Base-by-base conservation (phyloP, 2,113 vertebrate species). In the Natator depressus region DNA sequence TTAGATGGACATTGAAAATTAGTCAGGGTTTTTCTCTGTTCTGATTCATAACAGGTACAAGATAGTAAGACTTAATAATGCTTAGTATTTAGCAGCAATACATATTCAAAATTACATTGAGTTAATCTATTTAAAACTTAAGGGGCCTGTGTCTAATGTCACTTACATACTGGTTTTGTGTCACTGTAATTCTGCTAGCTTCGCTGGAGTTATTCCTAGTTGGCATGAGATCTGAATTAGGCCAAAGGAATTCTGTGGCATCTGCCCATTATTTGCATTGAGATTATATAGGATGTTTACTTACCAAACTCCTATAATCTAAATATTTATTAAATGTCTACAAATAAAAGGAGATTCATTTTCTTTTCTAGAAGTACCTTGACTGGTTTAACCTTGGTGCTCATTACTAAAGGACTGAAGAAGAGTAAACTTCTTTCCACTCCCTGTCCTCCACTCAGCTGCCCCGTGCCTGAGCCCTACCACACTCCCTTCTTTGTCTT, bases 351-450 rank as follows among this genome's bases (percentile, higher is more conserved):
- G 0, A n/a, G 25, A 31, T 16, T 50, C 6, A 46, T 84, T 69
- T 90, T 92, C 35, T 89, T 94, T 88, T 31, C 24, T 91, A 51
- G 46, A 8, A 65, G 49, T 14, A 2, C 1, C 2, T 69, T 65
- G 38, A 51, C 88, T 88, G 6, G 1, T 9, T 78, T 94, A 76
- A 81, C 42, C 3, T 3, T 46, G 10, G 1, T 55, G 27, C 83
- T 1, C 0, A 0, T 95, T 57, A n/a, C 27, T 14, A 11, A 46
- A 59, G 5, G 2, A 38, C 3, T 0, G 0, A 85, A 89, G 8
- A 4, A 82, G 1, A 62, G 1, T 1, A 25, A 72, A 59, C 0
- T 24, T 89, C 35, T 69, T 91, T 93, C 89, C 84, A 35, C 81
- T 93, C 94, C 14, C 72, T 89, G 85, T 78, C 90, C 91, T 3